phyloP scores from a whole-genome alignment of 2,888 invertebrate genomes.

The Tipula confusa region DNA sequence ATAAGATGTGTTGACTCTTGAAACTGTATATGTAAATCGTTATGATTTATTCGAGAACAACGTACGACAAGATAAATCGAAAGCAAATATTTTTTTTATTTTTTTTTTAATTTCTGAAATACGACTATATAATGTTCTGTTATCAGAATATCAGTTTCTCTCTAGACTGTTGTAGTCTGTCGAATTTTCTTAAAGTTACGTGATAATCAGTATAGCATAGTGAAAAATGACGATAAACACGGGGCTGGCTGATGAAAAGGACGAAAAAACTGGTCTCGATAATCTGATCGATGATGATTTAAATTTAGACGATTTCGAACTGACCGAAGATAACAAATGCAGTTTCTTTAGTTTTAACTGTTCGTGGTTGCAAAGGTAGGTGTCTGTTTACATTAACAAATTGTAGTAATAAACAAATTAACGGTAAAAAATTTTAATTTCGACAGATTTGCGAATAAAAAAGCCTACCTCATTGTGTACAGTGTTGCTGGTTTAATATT shows the following conservation, averaged over 20 bases:
- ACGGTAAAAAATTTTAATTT: neutral
- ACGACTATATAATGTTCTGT: no score
- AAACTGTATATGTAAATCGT: no score
- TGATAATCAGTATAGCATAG: no score
- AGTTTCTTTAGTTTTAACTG: neutral
- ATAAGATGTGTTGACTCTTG: no score
- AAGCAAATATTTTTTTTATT: no score
- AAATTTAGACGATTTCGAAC: neutral
- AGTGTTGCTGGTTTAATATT: constrained; percentile 58
- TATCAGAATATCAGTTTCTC: no score
- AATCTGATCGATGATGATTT: neutral
- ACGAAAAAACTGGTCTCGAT: neutral
- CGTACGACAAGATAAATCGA: no score
- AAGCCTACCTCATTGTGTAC: constrained; percentile 56
- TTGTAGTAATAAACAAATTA: neutral
- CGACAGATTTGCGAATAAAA: constrained; percentile 56
- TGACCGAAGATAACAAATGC: neutral
- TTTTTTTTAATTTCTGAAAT: no score
- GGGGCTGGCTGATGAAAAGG: neutral
- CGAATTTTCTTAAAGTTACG: no score
- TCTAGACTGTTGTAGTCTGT: no score
- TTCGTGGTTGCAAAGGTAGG: neutral
- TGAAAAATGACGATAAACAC: neutral
- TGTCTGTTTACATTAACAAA: neutral
- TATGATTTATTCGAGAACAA: no score